Evolutionary conservation across 1,140 invertebrate genomes (phyloP).

Genomic region (Aphis gossypii): DNA sequence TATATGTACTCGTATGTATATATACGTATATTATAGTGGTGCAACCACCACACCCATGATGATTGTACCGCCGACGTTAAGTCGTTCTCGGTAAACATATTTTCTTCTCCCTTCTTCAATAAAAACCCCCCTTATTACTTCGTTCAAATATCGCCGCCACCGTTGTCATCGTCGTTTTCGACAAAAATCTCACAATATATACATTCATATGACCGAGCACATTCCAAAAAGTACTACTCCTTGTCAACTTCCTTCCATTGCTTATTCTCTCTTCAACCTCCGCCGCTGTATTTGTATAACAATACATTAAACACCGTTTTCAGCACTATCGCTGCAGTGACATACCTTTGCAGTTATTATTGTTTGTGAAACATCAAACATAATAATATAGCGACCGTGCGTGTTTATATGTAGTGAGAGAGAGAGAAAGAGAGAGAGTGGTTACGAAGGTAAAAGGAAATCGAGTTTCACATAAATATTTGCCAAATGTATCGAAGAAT

Average conservation of each 20-base stretch:
- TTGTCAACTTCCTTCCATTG: background rate
- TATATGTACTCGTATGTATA: background rate
- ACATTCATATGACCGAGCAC: conserved; percentile 45
- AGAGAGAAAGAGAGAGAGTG: background rate
- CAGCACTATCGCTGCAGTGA: background rate
- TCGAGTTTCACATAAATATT: background rate
- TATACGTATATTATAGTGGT: background rate
- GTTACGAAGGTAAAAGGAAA: background rate
- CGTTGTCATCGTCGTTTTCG: conserved; percentile 22
- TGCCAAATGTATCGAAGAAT: background rate
- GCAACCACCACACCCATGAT: background rate
- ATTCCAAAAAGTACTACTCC: conserved; percentile 31
- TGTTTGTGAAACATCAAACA: background rate
- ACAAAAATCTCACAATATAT: conserved; percentile 12
- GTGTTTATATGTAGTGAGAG: background rate
- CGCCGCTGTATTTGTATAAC: background rate
- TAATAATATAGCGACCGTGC: background rate
- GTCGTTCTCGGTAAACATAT: conserved; percentile 46
- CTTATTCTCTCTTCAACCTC: background rate
- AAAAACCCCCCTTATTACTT: background rate
- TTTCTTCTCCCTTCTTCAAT: conserved; percentile 6
- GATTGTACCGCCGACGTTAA: background rate
- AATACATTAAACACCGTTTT: background rate
- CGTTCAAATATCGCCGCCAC: background rate
- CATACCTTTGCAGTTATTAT: background rate